Conservation (phyloP, 2,888 invertebrate species). For the Plebejus argus region DNA sequence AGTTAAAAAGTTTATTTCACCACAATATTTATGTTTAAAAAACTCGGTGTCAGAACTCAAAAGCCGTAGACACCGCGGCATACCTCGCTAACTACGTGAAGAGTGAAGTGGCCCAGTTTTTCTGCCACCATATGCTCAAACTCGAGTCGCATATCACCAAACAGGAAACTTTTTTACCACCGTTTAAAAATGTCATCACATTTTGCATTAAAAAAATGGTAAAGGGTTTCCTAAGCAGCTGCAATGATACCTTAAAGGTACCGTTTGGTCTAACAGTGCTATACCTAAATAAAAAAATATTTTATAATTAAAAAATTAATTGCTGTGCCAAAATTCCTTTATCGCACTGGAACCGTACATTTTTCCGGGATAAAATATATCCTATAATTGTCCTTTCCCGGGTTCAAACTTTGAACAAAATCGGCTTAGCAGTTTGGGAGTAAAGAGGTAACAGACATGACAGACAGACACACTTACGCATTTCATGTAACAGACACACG, state of each 20-base stretch:
- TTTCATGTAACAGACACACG: no score
- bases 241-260: background rate
- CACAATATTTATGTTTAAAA: background rate
- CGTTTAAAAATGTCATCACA: conserved; percentile 19
- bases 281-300: background rate
- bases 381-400: no score
- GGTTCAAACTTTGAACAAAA: no score
- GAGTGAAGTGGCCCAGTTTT: conserved; percentile 30
- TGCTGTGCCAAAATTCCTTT: no score
- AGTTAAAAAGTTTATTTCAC: background rate
- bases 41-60: background rate
- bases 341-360: no score
- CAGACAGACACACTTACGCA: no score
- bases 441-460: no score
- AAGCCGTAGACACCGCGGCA: conserved; percentile 18
- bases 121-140: conserved; percentile 22
- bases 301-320: no score
- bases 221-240: conserved; percentile 27
- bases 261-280: background rate
- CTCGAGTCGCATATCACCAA: conserved; percentile 16
- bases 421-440: no score
- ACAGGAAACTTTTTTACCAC: conserved; percentile 20
- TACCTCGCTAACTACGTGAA: conserved; percentile 26
- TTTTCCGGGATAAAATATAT: no score
- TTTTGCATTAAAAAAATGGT: conserved; percentile 1